These are phyloP conservation scores for Squalus acanthias DNA, from an alignment of 2,797 vertebrate genomes.

Conservation along the genomic window DNA sequence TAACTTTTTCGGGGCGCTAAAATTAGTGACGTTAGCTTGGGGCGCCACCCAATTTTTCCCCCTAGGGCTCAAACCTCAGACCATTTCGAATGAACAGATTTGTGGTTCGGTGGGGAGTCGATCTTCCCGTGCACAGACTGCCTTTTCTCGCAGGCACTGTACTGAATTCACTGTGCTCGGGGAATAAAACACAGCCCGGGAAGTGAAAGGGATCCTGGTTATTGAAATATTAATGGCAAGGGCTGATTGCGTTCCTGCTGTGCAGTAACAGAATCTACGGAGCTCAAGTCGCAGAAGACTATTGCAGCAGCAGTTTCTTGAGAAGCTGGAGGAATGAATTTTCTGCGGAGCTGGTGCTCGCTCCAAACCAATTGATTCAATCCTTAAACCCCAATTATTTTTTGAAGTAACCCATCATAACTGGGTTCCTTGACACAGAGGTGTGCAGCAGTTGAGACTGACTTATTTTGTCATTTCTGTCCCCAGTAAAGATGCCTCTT, in stretches of 20 bases:
- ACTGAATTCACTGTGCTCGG: neutral
- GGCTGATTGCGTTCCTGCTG: neutral
- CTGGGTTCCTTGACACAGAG: neutral
- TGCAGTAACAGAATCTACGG: neutral
- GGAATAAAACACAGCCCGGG: neutral
- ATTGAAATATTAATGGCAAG: neutral
- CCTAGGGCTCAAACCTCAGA: neutral
- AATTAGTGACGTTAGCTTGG: too few relatives aligned
- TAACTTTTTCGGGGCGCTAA: too few relatives aligned
- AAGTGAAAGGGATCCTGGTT: neutral
- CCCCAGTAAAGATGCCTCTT: neutral
- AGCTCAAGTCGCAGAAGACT: neutral
- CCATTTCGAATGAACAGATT: neutral
- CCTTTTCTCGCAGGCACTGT: too few relatives aligned
- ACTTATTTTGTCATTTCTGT: neutral
- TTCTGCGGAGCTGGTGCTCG: neutral
- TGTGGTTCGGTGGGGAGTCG: neutral
- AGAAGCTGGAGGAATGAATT: neutral
- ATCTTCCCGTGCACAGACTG: neutral
- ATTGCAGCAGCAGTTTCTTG: neutral
- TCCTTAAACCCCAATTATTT: neutral
- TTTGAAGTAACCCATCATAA: neutral
- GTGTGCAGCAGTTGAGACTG: neutral
- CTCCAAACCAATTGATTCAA: neutral
- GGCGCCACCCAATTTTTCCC: too few relatives aligned